Evolutionary conservation across 92 coral and sea anemone species (phyloP), one percentile per base, ranked within the genome.

Genomic region (Palythoa caribaeorum): DNA sequence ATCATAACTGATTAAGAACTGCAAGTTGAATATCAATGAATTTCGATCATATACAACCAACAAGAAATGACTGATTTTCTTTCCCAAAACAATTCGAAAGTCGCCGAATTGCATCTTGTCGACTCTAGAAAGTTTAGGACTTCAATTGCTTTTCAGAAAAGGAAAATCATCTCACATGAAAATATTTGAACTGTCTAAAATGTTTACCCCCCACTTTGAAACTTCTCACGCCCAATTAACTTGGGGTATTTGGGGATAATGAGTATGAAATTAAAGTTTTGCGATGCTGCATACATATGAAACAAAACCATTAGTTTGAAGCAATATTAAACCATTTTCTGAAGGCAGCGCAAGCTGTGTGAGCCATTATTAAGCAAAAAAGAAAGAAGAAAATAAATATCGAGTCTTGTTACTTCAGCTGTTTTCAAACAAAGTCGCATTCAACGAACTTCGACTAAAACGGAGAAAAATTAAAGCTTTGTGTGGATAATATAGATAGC

Each of bases 161-260:
- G 21, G 13, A 81, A 70, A 81, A 44, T 47, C 44, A 20, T 20
- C 63, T 7, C 17, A 28, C 63, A 80, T 65, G 36, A 65, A 81
- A 65, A 65, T 12, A 65, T 47, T 48, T 65, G 40, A 21, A 20
- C 44, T 63, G 59, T 65, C 65, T 48, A 38, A 14, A 17, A 21
- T 37, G 19, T 2, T n/a, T 47, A 69, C 75, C 74, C 63, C 84
- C 86, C 21, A 81, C 65, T 12, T 40, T 53, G 72, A 8, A 16
- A 20, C 53, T 79, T 62, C 73, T 7, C 73, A 38, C 84, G 72
- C 73, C 71, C 84, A 63, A 81, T 81, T 66, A 66, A 68, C 60
- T 47, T 16, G 75, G 13, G 17, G 63, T 28, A 65, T 81, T 21
- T 66, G 16, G 9, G 73, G 20, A 38, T 65, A 13, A 65, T 81